Percentiles rank a stretch among this genome's conserved stretches.
Conservation (phyloP, 2,888 invertebrate species). For the Colostygia pectinataria region DNA sequence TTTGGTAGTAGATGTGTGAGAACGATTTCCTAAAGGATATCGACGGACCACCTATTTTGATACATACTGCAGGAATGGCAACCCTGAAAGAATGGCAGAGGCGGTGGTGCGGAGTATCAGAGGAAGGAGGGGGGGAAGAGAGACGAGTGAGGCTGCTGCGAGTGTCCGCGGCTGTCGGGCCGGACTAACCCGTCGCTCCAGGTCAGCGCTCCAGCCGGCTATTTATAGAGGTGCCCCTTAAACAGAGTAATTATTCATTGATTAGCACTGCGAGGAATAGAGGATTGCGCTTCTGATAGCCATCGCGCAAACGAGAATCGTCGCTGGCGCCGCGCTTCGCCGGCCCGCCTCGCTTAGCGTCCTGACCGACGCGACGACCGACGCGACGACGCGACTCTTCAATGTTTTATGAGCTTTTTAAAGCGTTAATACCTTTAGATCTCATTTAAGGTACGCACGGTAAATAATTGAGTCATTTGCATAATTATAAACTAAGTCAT, state of each 20-base stretch:
- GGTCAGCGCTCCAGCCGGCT: constrained; percentile 83
- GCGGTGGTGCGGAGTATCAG: constrained; percentile 35
- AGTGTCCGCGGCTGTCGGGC: constrained; percentile 78
- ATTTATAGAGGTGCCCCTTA: constrained; percentile 83
- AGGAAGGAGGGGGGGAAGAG: constrained; percentile 35
- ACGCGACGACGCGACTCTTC: constrained; percentile 5
- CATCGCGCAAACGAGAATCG: constrained; percentile 79
- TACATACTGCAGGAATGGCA: constrained; percentile 24
- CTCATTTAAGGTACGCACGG: constrained; percentile 1
- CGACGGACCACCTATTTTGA: too few relatives aligned
- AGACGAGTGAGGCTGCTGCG: constrained; percentile 64
- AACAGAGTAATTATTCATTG: constrained; percentile 84
- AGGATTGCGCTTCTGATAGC: constrained; percentile 82
- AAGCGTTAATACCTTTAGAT: constrained; percentile 4
- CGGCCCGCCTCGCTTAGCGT: constrained; percentile 38
- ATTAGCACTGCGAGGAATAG: constrained; percentile 83
- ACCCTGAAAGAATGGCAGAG: constrained; percentile 39
- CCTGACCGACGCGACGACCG: constrained; percentile 7
- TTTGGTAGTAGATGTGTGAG: too few relatives aligned
- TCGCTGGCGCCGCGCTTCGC: constrained; percentile 70
- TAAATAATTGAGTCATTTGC: constrained; percentile 4
- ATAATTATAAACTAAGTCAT: too few relatives aligned
- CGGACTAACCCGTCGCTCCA: constrained; percentile 82
- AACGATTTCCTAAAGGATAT: too few relatives aligned
- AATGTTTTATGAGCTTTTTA: constrained; percentile 14